Evolutionary conservation across 2,797 vertebrate genomes (phyloP).

Genomic region (Sylvia borin): DNA sequence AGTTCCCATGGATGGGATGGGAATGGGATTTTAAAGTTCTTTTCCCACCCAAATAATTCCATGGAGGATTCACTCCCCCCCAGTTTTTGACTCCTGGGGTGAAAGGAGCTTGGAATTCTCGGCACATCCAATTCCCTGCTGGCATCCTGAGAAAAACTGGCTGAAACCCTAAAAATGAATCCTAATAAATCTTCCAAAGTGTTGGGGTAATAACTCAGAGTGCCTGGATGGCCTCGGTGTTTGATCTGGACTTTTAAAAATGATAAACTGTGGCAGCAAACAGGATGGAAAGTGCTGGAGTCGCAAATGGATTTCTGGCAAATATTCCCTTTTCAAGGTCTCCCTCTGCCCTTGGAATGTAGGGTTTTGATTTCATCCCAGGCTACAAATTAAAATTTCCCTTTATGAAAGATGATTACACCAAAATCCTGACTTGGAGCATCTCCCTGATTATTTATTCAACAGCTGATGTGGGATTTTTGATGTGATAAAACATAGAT

Average conservation of each 20-base stretch:
- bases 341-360: not conserved
- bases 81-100: rapidly evolving
- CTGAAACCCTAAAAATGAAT: not conserved
- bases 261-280: not conserved
- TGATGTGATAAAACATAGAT: not conserved
- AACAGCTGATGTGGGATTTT: not conserved
- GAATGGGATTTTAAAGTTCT: too few relatives aligned
- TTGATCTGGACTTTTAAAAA: not conserved
- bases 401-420: not conserved
- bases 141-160: not conserved
- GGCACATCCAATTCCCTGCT: not conserved
- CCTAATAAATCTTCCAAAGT: not conserved
- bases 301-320: not conserved
- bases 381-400: not conserved
- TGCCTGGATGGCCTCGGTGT: not conserved
- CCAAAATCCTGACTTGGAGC: not conserved
- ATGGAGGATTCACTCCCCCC: not conserved
- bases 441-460: not conserved
- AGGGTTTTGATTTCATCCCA: not conserved
- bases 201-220: not conserved
- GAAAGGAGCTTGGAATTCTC: not conserved
- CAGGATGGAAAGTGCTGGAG: not conserved
- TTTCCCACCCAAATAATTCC: not conserved
- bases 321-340: not conserved
- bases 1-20: rapidly evolving